Percentiles rank a stretch among this genome's conserved stretches.
Conservation (phyloP, 2,888 invertebrate genomes). For the Polymixis flavicincta region DNA sequence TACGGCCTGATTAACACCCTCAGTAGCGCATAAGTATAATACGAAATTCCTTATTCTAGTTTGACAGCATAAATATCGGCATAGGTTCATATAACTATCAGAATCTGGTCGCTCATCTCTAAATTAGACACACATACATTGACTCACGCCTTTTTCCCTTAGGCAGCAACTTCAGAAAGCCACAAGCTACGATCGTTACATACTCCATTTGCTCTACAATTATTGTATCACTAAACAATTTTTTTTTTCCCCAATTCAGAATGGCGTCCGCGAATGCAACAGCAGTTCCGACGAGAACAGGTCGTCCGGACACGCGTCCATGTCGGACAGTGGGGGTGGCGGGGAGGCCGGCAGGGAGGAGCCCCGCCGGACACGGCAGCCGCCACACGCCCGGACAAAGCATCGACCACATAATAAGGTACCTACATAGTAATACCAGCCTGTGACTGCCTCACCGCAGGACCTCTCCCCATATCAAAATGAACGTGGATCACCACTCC, state of each 20-base stretch:
- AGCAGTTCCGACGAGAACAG: slow-evolving; percentile 97
- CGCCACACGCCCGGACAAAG: slow-evolving; percentile 92
- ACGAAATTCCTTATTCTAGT: neutral
- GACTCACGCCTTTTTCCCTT: neutral
- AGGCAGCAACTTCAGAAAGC: neutral
- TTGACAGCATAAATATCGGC: neutral
- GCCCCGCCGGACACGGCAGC: slow-evolving; percentile 91
- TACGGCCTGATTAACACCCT: slow-evolving; percentile 6
- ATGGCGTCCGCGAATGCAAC: slow-evolving; percentile 93
- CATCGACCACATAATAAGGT: slow-evolving; percentile 91
- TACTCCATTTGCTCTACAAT: neutral
- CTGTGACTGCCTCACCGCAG: too few relatives aligned
- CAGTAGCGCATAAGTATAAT: neutral
- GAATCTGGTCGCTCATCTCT: neutral
- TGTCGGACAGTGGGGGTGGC: slow-evolving; percentile 96
- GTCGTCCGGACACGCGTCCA: slow-evolving; percentile 97
- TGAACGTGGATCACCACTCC: neutral
- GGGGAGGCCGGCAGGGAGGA: slow-evolving; percentile 88
- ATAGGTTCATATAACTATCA: neutral
- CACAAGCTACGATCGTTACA: neutral
- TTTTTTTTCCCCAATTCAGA: slow-evolving; percentile 72
- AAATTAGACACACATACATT: neutral
- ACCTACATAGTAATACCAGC: neutral
- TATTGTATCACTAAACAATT: neutral
- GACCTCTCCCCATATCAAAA: neutral